Conservation (phyloP, 2,113 vertebrate species). For the Rhinopomastus cyanomelas region DNA sequence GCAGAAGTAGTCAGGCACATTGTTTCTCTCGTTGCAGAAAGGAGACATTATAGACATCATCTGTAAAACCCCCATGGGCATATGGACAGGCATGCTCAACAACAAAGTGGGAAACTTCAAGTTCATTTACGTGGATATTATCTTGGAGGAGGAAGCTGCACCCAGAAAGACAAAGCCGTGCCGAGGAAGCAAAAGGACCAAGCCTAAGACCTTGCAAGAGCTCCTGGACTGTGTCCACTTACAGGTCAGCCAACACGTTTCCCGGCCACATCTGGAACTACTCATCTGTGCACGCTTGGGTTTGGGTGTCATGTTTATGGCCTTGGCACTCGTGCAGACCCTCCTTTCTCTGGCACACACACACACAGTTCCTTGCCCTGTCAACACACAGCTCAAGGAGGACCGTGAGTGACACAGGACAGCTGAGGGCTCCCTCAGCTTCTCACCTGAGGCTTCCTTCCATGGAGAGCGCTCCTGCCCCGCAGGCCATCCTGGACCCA, state of each 20-base stretch:
- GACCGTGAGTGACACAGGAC: not conserved
- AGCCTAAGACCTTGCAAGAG: slow-evolving; percentile 82
- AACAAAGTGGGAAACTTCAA: slow-evolving; percentile 91
- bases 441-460: not conserved
- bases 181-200: slow-evolving; percentile 69
- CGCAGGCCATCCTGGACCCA: not conserved
- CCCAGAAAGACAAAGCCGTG: slow-evolving; percentile 77
- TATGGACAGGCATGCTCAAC: slow-evolving; percentile 91
- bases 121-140: slow-evolving; percentile 92
- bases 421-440: not conserved
- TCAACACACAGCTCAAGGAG: not conserved
- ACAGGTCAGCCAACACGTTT: slow-evolving; percentile 77
- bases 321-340: slow-evolving; percentile 19
- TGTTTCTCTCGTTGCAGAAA: slow-evolving; percentile 73
- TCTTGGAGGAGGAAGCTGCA: slow-evolving; percentile 72
- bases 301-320: not conserved
- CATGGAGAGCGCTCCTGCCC: not conserved
- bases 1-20: not conserved
- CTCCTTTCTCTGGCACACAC: not conserved
- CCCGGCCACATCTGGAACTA: not conserved
- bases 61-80: slow-evolving; percentile 90
- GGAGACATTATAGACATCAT: slow-evolving; percentile 93
- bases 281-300: accelerated
- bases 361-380: not conserved
- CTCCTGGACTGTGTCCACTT: slow-evolving; percentile 83